A percentile compares a stretch with the other conserved stretches of the same genome.
phyloP scores from a whole-genome alignment of 2,113 vertebrate species.

The Pycnonotus jocosus region DNA sequence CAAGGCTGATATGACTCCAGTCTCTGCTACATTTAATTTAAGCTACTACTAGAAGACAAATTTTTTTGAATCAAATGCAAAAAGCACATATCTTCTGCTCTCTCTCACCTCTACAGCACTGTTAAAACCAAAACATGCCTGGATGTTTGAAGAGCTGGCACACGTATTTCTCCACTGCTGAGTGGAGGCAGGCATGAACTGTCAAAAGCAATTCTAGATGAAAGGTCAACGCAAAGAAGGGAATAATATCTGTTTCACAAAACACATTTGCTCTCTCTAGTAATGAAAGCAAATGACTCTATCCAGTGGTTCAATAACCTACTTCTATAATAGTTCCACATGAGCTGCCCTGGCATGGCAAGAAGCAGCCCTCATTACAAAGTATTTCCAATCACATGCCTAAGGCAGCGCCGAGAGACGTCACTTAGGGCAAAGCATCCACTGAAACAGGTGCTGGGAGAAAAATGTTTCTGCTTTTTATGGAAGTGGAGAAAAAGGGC shows the following conservation, averaged over 20 bases:
- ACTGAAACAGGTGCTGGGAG: constrained; percentile 17
- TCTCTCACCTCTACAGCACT: background rate
- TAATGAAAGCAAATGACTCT: background rate
- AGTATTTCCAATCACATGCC: constrained; percentile 31
- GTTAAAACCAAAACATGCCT: background rate
- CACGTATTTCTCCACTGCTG: background rate
- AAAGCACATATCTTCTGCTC: background rate
- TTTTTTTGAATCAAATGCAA: background rate
- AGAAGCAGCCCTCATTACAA: background rate
- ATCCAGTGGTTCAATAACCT: background rate
- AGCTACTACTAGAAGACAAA: background rate
- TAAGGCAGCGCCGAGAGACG: background rate
- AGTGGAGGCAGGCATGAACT: constrained; percentile 33
- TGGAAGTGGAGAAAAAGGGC: background rate
- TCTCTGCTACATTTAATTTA: background rate
- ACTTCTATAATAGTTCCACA: background rate
- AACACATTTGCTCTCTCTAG: background rate
- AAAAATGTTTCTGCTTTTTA: constrained; percentile 25
- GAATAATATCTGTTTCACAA: background rate
- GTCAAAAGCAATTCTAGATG: constrained; percentile 21
- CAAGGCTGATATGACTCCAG: background rate
- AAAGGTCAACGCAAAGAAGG: constrained; percentile 26
- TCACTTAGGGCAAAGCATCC: background rate
- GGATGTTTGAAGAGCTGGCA: background rate
- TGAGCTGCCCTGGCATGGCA: background rate